Evolutionary conservation across 2,888 invertebrate genomes (phyloP).

Genomic region (Tetranychus truncatus): DNA sequence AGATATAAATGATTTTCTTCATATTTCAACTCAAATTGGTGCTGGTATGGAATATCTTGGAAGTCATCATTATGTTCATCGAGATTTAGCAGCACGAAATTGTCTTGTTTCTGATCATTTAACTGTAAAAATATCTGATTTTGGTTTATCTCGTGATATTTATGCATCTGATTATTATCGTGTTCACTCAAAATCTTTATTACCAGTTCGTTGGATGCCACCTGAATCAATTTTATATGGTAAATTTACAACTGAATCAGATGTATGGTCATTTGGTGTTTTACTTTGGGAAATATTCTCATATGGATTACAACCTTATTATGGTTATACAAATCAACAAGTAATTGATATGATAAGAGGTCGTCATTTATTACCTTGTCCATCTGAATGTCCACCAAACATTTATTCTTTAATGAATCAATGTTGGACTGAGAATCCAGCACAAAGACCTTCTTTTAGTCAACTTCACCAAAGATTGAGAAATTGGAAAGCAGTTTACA

Average conservation of each 20-base stretch:
- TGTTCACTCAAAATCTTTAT: constrained; percentile 78
- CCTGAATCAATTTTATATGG: constrained; percentile 93
- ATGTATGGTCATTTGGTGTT: constrained; percentile 96
- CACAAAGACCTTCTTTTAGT: constrained; percentile 72
- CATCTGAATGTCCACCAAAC: constrained; percentile 72
- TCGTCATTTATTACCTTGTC: constrained; percentile 74
- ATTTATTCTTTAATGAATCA: constrained; percentile 92
- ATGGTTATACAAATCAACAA: constrained; percentile 83
- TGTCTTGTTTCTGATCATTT: constrained; percentile 85
- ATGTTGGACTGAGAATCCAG: constrained; percentile 90
- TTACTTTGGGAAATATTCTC: constrained; percentile 97
- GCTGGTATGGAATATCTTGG: constrained; percentile 45
- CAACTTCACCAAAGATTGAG: constrained; percentile 69
- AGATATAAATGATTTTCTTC: constrained; percentile 49
- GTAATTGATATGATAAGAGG: constrained; percentile 91
- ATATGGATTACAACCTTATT: constrained; percentile 88
- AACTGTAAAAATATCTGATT: constrained; percentile 90
- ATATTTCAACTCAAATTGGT: constrained; percentile 71
- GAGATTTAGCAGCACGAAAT: constrained; percentile 87
- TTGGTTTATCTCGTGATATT: constrained; percentile 78
- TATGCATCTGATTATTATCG: constrained; percentile 81
- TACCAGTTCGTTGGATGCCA: constrained; percentile 91
- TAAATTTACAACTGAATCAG: constrained; percentile 89
- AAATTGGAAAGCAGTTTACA: constrained; percentile 41
- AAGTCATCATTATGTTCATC: constrained; percentile 81